phyloP scores from a whole-genome alignment of 2,113 vertebrate genomes.

The Microcebus lehilahytsara region DNA sequence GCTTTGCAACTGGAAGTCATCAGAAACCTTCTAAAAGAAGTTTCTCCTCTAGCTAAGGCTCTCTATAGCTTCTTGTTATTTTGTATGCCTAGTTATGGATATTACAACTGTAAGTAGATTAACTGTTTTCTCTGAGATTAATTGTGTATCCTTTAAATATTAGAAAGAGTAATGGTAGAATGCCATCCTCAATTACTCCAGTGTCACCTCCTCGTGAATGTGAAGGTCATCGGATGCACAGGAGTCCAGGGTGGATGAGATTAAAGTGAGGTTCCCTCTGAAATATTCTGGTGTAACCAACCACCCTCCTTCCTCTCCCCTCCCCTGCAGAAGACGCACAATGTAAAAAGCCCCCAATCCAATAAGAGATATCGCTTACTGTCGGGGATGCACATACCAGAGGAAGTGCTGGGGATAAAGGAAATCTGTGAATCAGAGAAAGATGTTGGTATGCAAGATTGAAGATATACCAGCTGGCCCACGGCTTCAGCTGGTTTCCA shows the following conservation, averaged over 20 bases:
- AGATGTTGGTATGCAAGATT: slow-evolving; percentile 85
- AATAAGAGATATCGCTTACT: slow-evolving; percentile 72
- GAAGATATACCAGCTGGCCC: slow-evolving; percentile 84
- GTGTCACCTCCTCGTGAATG: not conserved
- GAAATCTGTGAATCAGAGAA: slow-evolving; percentile 85
- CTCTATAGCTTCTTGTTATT: not conserved
- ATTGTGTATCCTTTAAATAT: not conserved
- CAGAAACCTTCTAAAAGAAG: not conserved
- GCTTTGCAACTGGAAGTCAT: not conserved
- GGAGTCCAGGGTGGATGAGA: not conserved
- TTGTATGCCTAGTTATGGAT: not conserved
- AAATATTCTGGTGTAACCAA: slow-evolving; percentile 15
- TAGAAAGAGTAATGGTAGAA: not conserved
- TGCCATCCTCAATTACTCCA: not conserved
- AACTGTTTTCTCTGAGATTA: slow-evolving; percentile 16
- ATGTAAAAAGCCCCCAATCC: slow-evolving; percentile 53
- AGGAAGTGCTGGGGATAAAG: slow-evolving; percentile 83
- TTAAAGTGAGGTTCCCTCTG: slow-evolving; percentile 17
- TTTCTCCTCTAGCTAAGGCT: not conserved
- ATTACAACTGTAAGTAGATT: not conserved
- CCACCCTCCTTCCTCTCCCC: not conserved
- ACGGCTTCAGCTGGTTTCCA: slow-evolving; percentile 84
- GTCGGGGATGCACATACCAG: slow-evolving; percentile 69
- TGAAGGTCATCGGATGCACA: not conserved
- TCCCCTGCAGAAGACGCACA: not conserved